These are phyloP conservation scores for Teinopalpus imperialis DNA, from an alignment of 2,888 invertebrate genomes.

Conservation along the genomic window DNA sequence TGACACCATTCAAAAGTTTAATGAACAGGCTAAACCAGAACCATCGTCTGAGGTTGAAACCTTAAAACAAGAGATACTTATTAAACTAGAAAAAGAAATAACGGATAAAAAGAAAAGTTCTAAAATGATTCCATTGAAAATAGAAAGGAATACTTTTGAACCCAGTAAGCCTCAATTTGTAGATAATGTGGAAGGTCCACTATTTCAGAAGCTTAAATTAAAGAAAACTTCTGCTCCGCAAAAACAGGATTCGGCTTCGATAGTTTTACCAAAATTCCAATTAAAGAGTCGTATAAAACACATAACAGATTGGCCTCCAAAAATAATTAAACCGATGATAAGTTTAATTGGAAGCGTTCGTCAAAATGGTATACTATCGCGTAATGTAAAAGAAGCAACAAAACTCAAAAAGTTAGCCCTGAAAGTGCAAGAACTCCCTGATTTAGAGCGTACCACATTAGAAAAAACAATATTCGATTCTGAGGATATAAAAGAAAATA, in stretches of 20 bases:
- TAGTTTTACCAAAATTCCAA: conserved; percentile 84
- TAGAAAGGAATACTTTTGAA: conserved; percentile 84
- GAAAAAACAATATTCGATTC: conserved; percentile 80
- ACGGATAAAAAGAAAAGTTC: conserved; percentile 45
- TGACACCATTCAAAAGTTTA: not conserved
- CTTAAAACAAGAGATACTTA: conserved; percentile 4
- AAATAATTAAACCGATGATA: conserved; percentile 73
- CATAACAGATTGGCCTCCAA: conserved; percentile 84
- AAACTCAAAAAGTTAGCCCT: conserved; percentile 83
- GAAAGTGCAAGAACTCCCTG: conserved; percentile 80
- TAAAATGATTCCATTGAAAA: conserved; percentile 78
- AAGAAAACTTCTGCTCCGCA: conserved; percentile 81
- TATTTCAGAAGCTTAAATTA: conserved; percentile 86
- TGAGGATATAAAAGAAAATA: conserved; percentile 68
- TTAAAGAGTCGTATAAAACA: conserved; percentile 87
- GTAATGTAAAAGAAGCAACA: conserved; percentile 87
- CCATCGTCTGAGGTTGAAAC: conserved; percentile 8
- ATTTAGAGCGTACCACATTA: conserved; percentile 77
- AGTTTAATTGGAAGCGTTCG: conserved; percentile 80
- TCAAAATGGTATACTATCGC: conserved; percentile 85
- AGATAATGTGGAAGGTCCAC: conserved; percentile 82
- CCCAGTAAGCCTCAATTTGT: conserved; percentile 84
- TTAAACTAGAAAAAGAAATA: conserved; percentile 13
- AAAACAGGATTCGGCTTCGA: conserved; percentile 63
- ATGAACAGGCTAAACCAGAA: conserved; percentile 32